A percentile compares a stretch with the other conserved stretches of the same genome.
Conservation (phyloP, 2,888 invertebrate species). For the Epirrhoe alternata region DNA sequence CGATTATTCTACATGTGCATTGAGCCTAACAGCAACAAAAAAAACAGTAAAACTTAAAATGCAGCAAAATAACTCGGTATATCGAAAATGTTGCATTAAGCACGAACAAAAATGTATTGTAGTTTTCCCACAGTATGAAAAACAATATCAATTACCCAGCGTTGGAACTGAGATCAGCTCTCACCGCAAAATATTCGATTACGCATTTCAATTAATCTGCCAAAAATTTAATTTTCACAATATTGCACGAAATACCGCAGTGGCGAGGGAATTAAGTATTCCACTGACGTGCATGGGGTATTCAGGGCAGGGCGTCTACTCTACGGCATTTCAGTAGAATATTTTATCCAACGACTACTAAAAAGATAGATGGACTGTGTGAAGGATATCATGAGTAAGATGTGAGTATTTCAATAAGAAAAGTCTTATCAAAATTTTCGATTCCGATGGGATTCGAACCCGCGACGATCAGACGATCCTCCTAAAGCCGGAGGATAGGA, state of each 20-base stretch:
- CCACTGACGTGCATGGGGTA: not conserved
- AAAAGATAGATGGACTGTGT: too few relatives aligned
- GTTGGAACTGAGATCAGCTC: not conserved
- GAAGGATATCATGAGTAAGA: too few relatives aligned
- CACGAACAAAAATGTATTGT: not conserved
- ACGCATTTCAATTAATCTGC: not conserved
- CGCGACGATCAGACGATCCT: too few relatives aligned
- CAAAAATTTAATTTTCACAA: not conserved
- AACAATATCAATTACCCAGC: not conserved
- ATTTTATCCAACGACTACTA: too few relatives aligned
- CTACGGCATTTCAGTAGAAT: too few relatives aligned
- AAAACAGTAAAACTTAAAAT: not conserved
- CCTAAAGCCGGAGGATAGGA: too few relatives aligned
- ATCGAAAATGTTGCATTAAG: not conserved
- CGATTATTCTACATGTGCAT: too few relatives aligned
- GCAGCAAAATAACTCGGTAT: not conserved
- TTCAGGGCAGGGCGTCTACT: not conserved
- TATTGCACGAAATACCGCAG: not conserved
- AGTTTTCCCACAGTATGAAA: not conserved
- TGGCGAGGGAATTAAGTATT: not conserved
- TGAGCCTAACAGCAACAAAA: too few relatives aligned
- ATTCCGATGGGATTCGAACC: too few relatives aligned
- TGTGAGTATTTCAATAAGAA: too few relatives aligned
- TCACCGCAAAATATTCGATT: not conserved
- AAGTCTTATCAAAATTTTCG: too few relatives aligned